Percentiles rank a stretch among this genome's conserved stretches.
Conservation (phyloP, 2,113 vertebrate genomes). For the Notothenia coriiceps region DNA sequence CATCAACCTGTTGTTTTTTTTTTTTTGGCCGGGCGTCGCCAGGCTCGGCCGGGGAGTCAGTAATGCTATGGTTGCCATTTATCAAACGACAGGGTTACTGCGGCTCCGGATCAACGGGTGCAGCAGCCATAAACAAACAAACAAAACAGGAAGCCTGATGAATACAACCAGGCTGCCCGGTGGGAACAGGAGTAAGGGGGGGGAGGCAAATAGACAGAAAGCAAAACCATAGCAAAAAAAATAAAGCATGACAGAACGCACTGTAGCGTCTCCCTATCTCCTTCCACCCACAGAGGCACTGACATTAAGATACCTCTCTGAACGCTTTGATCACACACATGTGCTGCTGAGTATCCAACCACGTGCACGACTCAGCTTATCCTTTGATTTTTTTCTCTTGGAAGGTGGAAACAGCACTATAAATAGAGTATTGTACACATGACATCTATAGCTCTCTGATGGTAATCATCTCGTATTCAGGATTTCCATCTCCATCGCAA, state of each 20-base stretch:
- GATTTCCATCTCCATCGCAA: conserved; percentile 14
- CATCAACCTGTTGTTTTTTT: conserved; percentile 72
- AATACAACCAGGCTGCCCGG: conserved; percentile 54
- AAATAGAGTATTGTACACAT: conserved; percentile 14
- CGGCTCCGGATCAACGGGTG: conserved; percentile 64
- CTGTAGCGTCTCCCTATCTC: neutral
- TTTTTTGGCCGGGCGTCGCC: conserved; percentile 65
- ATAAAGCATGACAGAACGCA: conserved; percentile 29
- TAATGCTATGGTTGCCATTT: conserved; percentile 76
- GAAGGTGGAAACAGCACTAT: neutral
- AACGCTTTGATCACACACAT: conserved; percentile 44
- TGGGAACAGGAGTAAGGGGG: conserved; percentile 17
- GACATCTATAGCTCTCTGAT: conserved; percentile 18
- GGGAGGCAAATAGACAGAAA: neutral
- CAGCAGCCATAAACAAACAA: conserved; percentile 70
- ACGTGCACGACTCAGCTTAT: conserved; percentile 4
- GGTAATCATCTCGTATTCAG: conserved; percentile 30
- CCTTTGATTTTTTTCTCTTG: neutral
- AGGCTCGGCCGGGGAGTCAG: conserved; percentile 70
- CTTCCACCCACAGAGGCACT: neutral
- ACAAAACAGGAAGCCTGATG: conserved; percentile 58
- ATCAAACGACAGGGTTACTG: conserved; percentile 78
- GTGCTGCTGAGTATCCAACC: neutral
- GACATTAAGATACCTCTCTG: conserved; percentile 7
- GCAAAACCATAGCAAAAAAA: conserved; percentile 17